Conservation (phyloP, 2,888 invertebrate species). For the Eupelmus urozonus region DNA sequence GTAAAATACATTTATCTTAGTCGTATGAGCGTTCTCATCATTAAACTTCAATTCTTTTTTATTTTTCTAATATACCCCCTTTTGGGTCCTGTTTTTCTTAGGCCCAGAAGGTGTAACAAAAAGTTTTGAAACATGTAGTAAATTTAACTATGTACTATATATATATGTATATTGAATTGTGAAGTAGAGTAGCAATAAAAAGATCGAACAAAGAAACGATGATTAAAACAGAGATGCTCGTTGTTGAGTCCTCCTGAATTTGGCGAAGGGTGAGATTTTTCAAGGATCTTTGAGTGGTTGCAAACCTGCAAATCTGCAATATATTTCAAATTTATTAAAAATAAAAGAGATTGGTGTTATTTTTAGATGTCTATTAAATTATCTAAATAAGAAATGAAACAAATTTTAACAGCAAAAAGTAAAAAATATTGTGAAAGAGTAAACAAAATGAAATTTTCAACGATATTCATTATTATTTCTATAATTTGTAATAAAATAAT, state of each 20-base stretch:
- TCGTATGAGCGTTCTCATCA: too few relatives aligned
- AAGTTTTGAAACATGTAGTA: constrained; percentile 37
- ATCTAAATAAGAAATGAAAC: constrained; percentile 75
- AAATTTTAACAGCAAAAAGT: constrained; percentile 65
- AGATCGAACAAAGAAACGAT: constrained; percentile 54
- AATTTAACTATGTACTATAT: constrained; percentile 18
- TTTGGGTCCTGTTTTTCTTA: constrained; percentile 22
- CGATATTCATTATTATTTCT: too few relatives aligned
- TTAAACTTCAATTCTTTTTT: constrained; percentile 50
- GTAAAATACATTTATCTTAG: too few relatives aligned
- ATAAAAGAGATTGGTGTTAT: constrained; percentile 75
- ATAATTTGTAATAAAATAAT: background rate
- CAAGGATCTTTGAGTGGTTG: constrained; percentile 69
- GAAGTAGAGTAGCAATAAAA: background rate
- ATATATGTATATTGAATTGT: constrained; percentile 17
- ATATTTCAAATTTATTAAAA: background rate
- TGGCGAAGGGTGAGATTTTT: constrained; percentile 64
- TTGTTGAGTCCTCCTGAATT: constrained; percentile 59
- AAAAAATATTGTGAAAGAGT: constrained; percentile 54
- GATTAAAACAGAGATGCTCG: constrained; percentile 46
- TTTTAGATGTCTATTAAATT: constrained; percentile 78
- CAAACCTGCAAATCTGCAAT: constrained; percentile 60
- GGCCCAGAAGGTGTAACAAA: constrained; percentile 15
- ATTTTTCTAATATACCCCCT: constrained; percentile 45
- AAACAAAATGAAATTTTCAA: constrained; percentile 3